Percentiles rank a stretch among this genome's conserved stretches.
Evolutionary conservation across 2,113 vertebrate genomes (phyloP).

Genomic region (Actenoides hombroni): DNA sequence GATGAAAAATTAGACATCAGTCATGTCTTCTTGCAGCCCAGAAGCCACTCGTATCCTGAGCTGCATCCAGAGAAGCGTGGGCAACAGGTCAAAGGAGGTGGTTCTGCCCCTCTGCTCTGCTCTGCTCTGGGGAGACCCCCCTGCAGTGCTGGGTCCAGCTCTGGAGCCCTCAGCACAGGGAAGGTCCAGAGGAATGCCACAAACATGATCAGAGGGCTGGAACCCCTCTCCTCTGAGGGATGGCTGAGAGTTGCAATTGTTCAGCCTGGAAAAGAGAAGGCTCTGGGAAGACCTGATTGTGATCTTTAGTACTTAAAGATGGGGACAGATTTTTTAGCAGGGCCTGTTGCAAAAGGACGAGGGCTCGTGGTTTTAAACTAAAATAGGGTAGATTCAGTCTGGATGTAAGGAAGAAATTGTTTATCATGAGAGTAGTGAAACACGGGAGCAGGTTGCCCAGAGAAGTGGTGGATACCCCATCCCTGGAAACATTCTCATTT

Average conservation of each 20-base stretch:
- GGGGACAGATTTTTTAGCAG: not conserved
- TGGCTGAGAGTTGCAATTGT: not conserved
- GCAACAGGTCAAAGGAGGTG: no score
- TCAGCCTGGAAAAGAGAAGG: not conserved
- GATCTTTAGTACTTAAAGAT: not conserved
- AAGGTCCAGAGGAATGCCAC: not conserved
- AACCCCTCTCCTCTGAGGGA: fast-evolving
- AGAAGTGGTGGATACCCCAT: not conserved
- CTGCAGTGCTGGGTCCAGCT: not conserved
- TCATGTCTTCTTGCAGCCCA: no score
- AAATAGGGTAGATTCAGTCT: not conserved
- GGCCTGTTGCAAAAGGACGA: not conserved
- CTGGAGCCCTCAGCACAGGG: fast-evolving
- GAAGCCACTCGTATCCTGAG: no score
- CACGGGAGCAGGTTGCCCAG: not conserved
- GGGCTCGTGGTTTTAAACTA: not conserved
- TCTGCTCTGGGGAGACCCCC: not conserved
- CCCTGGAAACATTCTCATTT: not conserved
- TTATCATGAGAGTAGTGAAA: not conserved
- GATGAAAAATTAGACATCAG: not conserved
- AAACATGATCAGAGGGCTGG: not conserved
- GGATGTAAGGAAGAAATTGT: not conserved
- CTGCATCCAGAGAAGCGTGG: not conserved
- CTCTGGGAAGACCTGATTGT: not conserved
- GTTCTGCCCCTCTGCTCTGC: not conserved